These are phyloP conservation scores for Triops longicaudatus DNA, from an alignment of 1,140 invertebrate genomes.

Conservation along the genomic window DNA sequence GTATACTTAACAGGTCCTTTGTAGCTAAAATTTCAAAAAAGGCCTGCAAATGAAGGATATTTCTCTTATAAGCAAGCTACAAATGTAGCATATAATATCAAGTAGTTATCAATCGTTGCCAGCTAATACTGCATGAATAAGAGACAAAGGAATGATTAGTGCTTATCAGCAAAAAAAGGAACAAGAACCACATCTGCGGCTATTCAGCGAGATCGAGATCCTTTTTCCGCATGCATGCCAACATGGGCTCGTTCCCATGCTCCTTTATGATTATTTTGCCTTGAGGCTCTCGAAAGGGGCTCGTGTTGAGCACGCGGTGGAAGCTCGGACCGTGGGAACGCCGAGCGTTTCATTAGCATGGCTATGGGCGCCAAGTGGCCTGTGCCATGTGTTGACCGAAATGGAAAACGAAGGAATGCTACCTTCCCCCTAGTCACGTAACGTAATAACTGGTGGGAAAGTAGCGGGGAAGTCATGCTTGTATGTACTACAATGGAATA, in stretches of 20 bases:
- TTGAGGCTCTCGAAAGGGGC: neutral
- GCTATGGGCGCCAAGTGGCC: constrained; percentile 11
- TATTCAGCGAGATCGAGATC: neutral
- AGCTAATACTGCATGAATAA: neutral
- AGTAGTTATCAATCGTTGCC: neutral
- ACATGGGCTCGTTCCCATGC: neutral
- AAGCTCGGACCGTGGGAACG: constrained; percentile 21
- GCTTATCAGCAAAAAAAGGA: constrained; percentile 7
- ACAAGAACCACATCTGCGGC: neutral
- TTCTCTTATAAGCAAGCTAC: neutral
- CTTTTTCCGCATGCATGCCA: constrained; percentile 24
- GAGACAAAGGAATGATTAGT: neutral
- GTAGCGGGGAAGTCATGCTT: constrained; percentile 14
- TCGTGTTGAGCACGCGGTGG: constrained; percentile 25
- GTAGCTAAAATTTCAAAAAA: neutral
- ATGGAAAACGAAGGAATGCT: constrained; percentile 16
- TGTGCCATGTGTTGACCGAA: constrained; percentile 10
- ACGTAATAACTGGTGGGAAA: constrained; percentile 19
- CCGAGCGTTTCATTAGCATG: neutral
- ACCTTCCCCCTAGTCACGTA: neutral
- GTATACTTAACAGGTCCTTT: neutral
- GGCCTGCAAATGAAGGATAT: neutral
- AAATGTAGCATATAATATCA: neutral
- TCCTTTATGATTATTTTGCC: neutral
- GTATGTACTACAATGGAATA: neutral